Evolutionary conservation across 2,113 vertebrate genomes (phyloP).

Genomic region (Nymphicus hollandicus): DNA sequence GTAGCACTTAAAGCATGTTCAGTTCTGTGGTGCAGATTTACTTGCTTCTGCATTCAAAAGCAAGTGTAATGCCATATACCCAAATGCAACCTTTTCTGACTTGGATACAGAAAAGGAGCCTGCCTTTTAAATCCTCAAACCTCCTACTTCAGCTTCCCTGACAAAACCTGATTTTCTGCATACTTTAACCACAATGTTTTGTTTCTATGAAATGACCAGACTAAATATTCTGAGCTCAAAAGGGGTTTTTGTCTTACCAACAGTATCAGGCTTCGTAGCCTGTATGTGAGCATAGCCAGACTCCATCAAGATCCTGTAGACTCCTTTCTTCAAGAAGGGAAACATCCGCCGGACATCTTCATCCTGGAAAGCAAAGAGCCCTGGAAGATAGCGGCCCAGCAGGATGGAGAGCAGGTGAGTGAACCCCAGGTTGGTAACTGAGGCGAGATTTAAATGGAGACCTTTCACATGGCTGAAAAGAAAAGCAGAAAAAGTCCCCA

Average conservation of each 20-base stretch:
- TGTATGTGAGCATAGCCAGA: constrained; percentile 77
- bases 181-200: neutral
- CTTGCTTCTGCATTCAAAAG: neutral
- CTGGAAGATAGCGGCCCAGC: constrained; percentile 58
- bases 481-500: neutral
- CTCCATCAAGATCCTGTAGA: constrained; percentile 58
- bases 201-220: neutral
- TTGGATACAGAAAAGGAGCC: neutral
- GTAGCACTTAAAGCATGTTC: neutral
- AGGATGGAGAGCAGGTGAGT: constrained; percentile 42
- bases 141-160: neutral
- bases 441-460: constrained; percentile 74
- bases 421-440: neutral
- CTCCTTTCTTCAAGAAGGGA: constrained; percentile 60
- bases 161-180: neutral
- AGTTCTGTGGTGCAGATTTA: neutral
- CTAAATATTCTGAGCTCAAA: neutral
- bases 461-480: constrained; percentile 72
- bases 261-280: constrained; percentile 75
- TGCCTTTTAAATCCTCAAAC: neutral
- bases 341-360: constrained; percentile 67
- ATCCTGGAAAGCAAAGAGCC: constrained; percentile 63
- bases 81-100: neutral
- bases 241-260: constrained; percentile 52
- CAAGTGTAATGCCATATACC: neutral